A percentile compares a stretch with the other conserved stretches of the same genome.
Conservation (phyloP, 2,888 invertebrate species). For the Drosophila trichaetosa region DNA sequence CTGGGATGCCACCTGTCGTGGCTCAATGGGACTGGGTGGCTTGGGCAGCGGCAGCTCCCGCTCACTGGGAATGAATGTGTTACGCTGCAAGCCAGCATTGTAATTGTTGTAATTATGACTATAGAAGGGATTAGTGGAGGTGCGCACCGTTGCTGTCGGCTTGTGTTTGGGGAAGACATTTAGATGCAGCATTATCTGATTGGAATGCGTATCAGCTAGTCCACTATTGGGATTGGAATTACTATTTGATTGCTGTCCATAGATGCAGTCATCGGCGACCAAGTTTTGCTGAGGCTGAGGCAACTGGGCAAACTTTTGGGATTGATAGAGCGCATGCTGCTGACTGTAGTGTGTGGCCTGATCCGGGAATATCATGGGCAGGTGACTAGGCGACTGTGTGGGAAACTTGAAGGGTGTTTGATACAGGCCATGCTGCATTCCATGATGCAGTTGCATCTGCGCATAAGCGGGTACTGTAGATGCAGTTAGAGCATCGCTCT, state of each 20-base stretch:
- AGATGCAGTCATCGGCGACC: constrained; percentile 59
- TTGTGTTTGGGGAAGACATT: constrained; percentile 88
- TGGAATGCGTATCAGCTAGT: constrained; percentile 56
- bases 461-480: constrained; percentile 36
- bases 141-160: constrained; percentile 45
- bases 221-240: constrained; percentile 17
- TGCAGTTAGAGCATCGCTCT: constrained; percentile 65
- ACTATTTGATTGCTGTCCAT: constrained; percentile 32
- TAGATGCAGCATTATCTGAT: constrained; percentile 88
- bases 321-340: constrained; percentile 64
- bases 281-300: constrained; percentile 57
- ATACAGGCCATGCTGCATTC: constrained; percentile 46
- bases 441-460: constrained; percentile 52
- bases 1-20: constrained; percentile 51
- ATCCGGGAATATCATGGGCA: constrained; percentile 65
- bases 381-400: constrained; percentile 45
- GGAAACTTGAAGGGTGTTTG: constrained; percentile 75
- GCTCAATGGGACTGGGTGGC: constrained; percentile 71
- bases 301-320: constrained; percentile 59
- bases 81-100: constrained; percentile 62
- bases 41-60: constrained; percentile 64
- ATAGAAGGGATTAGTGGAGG: constrained; percentile 82
- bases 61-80: constrained; percentile 56
- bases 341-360: constrained; percentile 65
- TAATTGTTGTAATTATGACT: constrained; percentile 49